Evolutionary conservation across 2,888 invertebrate species (phyloP), one percentile per base, ranked within the genome.

Genomic region (Ypsolopha sequella): DNA sequence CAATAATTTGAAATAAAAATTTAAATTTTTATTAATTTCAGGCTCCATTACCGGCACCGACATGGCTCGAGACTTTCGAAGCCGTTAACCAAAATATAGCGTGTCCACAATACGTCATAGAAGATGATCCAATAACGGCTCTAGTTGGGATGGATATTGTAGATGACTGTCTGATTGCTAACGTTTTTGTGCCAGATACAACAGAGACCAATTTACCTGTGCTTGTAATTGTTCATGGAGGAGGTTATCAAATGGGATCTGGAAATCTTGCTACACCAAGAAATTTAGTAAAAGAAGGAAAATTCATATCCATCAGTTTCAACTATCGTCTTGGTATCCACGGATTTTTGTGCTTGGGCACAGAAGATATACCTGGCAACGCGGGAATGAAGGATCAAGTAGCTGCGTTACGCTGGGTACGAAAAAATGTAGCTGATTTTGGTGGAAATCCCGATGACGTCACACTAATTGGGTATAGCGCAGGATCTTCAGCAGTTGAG

Each of bases 351-450:
- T 71, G 70, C 53, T 52, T 70, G 3, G 70, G 70, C 2, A 70
- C 70, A 0, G 56, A 68, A 44, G 56, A 56, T 14, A 58, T 50
- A 38, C 71, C 71, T 6, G 71, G 71, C 4, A 71, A 71, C 39
- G 80, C 78, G 24, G 80, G 75, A 4, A 62, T 78, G 64, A 80
- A 80, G 56, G 80, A 80, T 51, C 76, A 76, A 57, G 65, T 80
- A 1, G 69, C 73, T 0, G 55, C 73, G 33, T 59, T 79, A 9
- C 63, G 62, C 0, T 76, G 75, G 76, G 68, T 76, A 0, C 61
- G 73, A 44, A 59, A 58, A 6, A 78, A 80, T 52, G 76, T 80
- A 48, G 73, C 60, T 0, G 58, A 51, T 1, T 80, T 76, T 47
- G 73, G 76, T 10, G 80, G 80, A 1, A 72, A 79, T 33, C 71